Conservation (phyloP, 2,888 invertebrate genomes). For the Eustalomyia histrio region DNA sequence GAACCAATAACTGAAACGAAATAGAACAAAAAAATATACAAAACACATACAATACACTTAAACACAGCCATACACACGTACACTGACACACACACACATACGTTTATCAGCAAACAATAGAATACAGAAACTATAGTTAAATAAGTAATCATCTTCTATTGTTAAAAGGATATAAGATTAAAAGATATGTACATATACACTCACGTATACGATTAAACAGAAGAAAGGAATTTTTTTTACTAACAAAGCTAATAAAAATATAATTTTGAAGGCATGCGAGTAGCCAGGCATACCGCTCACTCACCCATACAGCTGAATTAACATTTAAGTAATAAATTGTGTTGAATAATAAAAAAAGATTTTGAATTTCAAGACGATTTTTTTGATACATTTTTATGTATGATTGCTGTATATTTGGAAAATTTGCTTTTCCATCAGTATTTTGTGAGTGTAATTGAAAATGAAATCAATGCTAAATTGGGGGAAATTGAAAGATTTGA, state of each 20-base stretch:
- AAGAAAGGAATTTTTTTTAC: not conserved
- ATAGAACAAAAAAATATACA: slow-evolving; percentile 4
- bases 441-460: not conserved
- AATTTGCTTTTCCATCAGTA: not conserved
- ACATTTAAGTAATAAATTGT: no score
- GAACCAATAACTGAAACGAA: slow-evolving; percentile 49
- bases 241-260: not conserved
- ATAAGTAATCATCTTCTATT: slow-evolving; percentile 47
- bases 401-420: not conserved
- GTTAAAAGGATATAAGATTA: slow-evolving; percentile 40
- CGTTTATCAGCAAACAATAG: not conserved
- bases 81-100: not conserved
- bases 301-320: no score
- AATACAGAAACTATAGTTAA: not conserved
- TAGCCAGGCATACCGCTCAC: not conserved
- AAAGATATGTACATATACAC: not conserved
- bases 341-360: no score
- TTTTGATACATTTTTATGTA: no score
- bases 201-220: not conserved
- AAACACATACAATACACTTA: not conserved
- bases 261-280: not conserved
- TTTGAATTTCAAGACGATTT: no score
- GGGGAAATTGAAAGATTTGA: not conserved
- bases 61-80: not conserved
- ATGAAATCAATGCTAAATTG: not conserved